Evolutionary conservation across 2,888 invertebrate genomes (phyloP).

Genomic region (Arctia plantaginis): DNA sequence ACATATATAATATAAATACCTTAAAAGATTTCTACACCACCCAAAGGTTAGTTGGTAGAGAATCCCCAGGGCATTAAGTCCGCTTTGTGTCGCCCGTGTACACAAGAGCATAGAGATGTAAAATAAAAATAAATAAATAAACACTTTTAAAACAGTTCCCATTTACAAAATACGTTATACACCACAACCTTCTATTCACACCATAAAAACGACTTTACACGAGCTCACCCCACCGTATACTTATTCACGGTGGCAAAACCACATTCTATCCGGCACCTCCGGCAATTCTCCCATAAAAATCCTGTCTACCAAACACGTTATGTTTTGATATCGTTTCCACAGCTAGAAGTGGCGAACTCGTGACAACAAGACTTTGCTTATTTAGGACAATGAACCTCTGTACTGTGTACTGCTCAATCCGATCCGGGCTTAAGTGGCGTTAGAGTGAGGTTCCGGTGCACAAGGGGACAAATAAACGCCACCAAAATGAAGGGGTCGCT

Average conservation of each 20-base stretch:
- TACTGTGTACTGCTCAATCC: conserved; percentile 56
- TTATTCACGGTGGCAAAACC: conserved; percentile 2
- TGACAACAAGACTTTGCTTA: conserved; percentile 48
- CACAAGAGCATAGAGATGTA: too few species aligned
- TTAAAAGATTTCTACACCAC: too few species aligned
- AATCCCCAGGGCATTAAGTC: too few species aligned
- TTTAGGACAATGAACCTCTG: conserved; percentile 58
- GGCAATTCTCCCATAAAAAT: conserved; percentile 44
- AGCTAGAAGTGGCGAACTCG: conserved; percentile 26
- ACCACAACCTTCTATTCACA: neutral
- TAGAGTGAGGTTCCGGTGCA: conserved; percentile 40
- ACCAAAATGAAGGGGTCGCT: neutral
- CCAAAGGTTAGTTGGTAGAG: too few species aligned
- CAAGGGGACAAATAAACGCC: conserved; percentile 1
- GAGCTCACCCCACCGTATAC: neutral
- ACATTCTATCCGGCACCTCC: neutral
- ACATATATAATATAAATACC: too few species aligned
- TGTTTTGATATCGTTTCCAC: conserved; percentile 57
- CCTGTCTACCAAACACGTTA: conserved; percentile 38
- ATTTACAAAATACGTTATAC: neutral
- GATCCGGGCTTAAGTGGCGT: conserved; percentile 46
- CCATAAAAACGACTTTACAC: neutral
- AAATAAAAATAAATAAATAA: too few species aligned
- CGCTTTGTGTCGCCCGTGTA: too few species aligned
- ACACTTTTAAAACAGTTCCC: too few species aligned